These are phyloP conservation scores for Malacoraja senta DNA, from an alignment of 2,797 vertebrate genomes.

Conservation along the genomic window DNA sequence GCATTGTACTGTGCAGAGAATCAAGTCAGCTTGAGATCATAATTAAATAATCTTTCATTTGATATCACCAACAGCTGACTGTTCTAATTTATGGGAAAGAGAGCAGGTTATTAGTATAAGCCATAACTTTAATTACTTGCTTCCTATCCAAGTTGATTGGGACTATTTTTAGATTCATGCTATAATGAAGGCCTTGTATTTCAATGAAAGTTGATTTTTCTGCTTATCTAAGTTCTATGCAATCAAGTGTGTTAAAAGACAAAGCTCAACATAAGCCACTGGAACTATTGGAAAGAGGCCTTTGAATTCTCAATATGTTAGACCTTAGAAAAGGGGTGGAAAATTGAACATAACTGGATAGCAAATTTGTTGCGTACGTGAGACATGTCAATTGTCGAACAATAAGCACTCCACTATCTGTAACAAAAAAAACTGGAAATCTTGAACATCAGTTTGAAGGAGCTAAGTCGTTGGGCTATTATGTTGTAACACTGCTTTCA, in stretches of 20 bases:
- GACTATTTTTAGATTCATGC: not conserved
- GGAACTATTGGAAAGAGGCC: too few relatives aligned
- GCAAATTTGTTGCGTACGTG: not conserved
- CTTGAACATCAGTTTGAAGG: not conserved
- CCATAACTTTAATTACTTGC: not conserved
- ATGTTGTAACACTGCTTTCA: not conserved
- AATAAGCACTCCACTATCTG: not conserved
- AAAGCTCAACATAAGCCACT: not conserved
- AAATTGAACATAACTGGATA: too few relatives aligned
- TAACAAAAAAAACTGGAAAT: not conserved
- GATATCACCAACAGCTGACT: not conserved
- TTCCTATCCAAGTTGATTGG: not conserved
- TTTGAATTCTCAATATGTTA: not conserved
- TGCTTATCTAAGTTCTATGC: constrained; percentile 14
- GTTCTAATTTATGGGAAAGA: not conserved
- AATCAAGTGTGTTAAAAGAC: not conserved
- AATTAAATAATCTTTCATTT: not conserved
- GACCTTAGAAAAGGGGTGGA: not conserved
- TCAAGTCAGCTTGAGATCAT: not conserved
- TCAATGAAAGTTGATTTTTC: not conserved
- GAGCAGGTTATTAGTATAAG: not conserved
- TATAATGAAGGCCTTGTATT: not conserved
- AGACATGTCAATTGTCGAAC: not conserved
- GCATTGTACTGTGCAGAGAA: not conserved
- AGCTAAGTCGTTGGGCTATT: too few relatives aligned